A percentile compares a stretch with the other conserved stretches of the same genome.
phyloP scores from a whole-genome alignment of 2,888 invertebrate genomes.

The Parochlus steinenii region DNA sequence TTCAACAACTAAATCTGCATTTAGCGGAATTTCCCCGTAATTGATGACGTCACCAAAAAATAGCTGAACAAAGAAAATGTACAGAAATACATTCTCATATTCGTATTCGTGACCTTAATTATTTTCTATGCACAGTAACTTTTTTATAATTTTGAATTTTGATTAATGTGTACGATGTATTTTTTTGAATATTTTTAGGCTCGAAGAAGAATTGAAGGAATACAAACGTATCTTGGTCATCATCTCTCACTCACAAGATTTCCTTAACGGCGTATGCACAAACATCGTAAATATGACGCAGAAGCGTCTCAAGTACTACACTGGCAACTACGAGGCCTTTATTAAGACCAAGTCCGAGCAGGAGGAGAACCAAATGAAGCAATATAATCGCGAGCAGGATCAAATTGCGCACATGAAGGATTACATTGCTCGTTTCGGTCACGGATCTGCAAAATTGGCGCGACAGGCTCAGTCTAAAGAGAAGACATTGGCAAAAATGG shows the following conservation, averaged over 20 bases:
- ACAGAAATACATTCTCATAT: too few relatives aligned
- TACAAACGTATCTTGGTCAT: conserved; percentile 94
- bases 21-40: too few relatives aligned
- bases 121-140: too few relatives aligned
- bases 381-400: conserved; percentile 99
- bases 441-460: conserved; percentile 96
- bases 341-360: conserved; percentile 84
- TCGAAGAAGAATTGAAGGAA: conserved; percentile 92
- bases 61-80: too few relatives aligned
- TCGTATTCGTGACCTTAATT: too few relatives aligned
- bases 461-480: conserved; percentile 99
- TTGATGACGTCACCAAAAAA: too few relatives aligned
- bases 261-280: conserved; percentile 91
- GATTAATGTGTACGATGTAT: too few relatives aligned
- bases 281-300: conserved; percentile 94
- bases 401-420: conserved; percentile 99
- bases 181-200: too few relatives aligned
- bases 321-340: conserved; percentile 95
- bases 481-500: conserved; percentile 98
- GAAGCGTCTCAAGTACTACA: conserved; percentile 85
- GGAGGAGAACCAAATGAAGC: conserved; percentile 96
- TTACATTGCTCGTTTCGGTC: conserved; percentile 97
- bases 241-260: conserved; percentile 99
- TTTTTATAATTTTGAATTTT: too few relatives aligned
- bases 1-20: too few relatives aligned